Evolutionary conservation across 2,888 invertebrate genomes (phyloP), one percentile per base, ranked within the genome.

Genomic region (Adelognathus sp.): DNA sequence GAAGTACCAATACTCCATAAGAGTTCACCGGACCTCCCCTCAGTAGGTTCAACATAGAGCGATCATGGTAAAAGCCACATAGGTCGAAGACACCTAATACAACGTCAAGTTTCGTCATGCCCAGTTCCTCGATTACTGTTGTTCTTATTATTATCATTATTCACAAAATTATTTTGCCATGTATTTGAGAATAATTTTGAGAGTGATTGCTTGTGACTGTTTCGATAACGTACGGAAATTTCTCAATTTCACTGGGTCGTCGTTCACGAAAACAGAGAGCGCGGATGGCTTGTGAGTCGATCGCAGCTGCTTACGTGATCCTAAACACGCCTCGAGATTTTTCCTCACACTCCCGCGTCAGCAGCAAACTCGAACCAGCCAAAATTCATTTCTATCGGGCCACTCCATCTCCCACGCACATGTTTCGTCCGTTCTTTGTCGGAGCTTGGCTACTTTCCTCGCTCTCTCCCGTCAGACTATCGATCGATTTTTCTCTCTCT

Each of bases 231-330:
- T n/a, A n/a, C 6, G 44, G 29, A 18, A 41, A 46, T 16, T 46
- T 27, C 46, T 21, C 11, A 24, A n/a, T 39, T n/a, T 27, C 9
- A 6, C 50, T 39, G 27, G 50, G 27, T 27, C 29, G 39, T n/a
- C 21, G 33, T n/a, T 39, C 3, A 33, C 9, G 14, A 29, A 29
- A 24, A 31, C 52, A 11, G 29, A 5, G 14, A 29, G 27, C 44
- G 27, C 31, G 14, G 21, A 46, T 50, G 27, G 21, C 44, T 52
- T 44, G 27, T 61, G n/a, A 50, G 46, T 66, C 71, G 33, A 16
- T 27, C 14, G 29, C 16, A 31, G 50, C 27, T 36, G 71, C 76
- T 72, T 72, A 76, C 66, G 76, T 72, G 76, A 76, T 66, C 31
- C 24, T 44, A 52, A 44, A 44, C 54, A 71, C 66, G 66, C 44